Evolutionary conservation across 2,113 vertebrate genomes (phyloP).

Genomic region (Oceanites oceanicus): DNA sequence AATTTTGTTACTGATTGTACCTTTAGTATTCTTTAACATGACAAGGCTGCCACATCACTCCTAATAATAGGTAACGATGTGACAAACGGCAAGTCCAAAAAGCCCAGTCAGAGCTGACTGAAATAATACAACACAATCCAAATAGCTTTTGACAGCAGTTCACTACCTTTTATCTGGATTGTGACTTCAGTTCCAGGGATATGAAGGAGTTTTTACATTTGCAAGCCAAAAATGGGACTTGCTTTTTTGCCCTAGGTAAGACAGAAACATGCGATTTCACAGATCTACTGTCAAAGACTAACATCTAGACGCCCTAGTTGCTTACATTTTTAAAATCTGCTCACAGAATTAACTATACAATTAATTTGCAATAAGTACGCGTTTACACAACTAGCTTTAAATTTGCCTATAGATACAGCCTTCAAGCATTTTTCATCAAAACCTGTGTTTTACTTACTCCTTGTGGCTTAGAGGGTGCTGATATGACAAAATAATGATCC

Average conservation of each 20-base stretch:
- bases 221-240: not conserved
- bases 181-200: not conserved
- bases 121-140: not conserved
- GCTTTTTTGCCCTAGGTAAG: not conserved
- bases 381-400: not conserved
- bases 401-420: not conserved
- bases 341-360: not conserved
- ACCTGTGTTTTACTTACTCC: not conserved
- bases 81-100: slow-evolving; percentile 18
- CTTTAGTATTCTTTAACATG: not conserved
- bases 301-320: not conserved
- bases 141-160: slow-evolving; percentile 7
- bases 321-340: not conserved
- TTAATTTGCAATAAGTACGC: not conserved
- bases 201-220: not conserved
- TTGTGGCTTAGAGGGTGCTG: not conserved
- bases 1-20: not conserved
- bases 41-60: slow-evolving; percentile 6
- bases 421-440: not conserved
- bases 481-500: not conserved
- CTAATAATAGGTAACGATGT: not conserved
- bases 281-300: not conserved
- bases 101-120: not conserved
- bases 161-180: not conserved
- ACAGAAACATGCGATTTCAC: not conserved